These are phyloP conservation scores for Aplocera efformata DNA, from an alignment of 2,888 invertebrate species.

Conservation along the genomic window DNA sequence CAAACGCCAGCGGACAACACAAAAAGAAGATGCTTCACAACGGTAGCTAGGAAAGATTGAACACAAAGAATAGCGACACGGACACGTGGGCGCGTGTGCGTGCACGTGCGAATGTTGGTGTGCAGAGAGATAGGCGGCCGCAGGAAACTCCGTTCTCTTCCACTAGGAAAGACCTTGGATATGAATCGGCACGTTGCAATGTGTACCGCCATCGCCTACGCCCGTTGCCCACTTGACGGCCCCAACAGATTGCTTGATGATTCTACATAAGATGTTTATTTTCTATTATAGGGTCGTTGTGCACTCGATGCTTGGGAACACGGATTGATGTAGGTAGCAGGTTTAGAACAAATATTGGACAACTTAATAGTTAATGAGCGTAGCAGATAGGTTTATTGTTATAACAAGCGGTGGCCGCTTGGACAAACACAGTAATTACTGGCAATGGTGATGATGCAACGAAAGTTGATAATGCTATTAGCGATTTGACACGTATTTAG, in stretches of 20 bases:
- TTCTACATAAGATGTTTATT: slow-evolving; percentile 33
- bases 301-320: slow-evolving; percentile 29
- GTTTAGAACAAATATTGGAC: slow-evolving; percentile 45
- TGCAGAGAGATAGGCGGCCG: slow-evolving; percentile 77
- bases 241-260: slow-evolving; percentile 60
- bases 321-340: slow-evolving; percentile 28
- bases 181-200: slow-evolving; percentile 79
- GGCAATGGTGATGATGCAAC: slow-evolving; percentile 65
- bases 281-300: slow-evolving; percentile 18
- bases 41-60: slow-evolving; percentile 75
- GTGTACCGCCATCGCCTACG: slow-evolving; percentile 78
- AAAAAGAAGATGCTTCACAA: slow-evolving; percentile 76
- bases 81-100: slow-evolving; percentile 74
- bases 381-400: slow-evolving; percentile 65
- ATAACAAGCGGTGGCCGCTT: slow-evolving; percentile 52
- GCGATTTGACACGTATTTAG: slow-evolving; percentile 72
- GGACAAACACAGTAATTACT: slow-evolving; percentile 62
- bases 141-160: slow-evolving; percentile 82
- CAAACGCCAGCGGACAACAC: slow-evolving; percentile 70
- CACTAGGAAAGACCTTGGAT: slow-evolving; percentile 81
- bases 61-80: slow-evolving; percentile 74
- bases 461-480: slow-evolving; percentile 75
- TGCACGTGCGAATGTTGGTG: slow-evolving; percentile 68
- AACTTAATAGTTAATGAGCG: slow-evolving; percentile 57
- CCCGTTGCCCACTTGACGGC: slow-evolving; percentile 70